Base-by-base conservation (phyloP, 2,888 invertebrate species). In the Trichacis sp. region DNA sequence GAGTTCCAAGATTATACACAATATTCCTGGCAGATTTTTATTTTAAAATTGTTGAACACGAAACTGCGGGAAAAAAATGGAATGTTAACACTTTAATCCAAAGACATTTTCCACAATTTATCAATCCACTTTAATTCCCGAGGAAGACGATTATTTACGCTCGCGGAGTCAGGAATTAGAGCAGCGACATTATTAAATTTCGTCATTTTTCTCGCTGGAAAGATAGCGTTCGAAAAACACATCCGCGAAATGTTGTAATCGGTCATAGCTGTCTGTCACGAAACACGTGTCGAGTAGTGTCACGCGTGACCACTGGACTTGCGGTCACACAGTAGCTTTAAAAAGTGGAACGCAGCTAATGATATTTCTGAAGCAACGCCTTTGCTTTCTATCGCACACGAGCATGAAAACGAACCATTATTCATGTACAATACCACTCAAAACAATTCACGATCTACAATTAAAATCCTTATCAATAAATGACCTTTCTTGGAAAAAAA, bases 321-420 rank as follows among this genome's bases (percentile, higher is more conserved):
- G 42, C 18, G 42, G 18, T 42, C 15, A 42, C n/a, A 42, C 42
- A 9, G 42, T 17, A 42, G 42, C 17, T 14, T 17, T 14, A 42
- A 42, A 18, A 42, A 42, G 18, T 42, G 12, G 42, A 17, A 42
- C 42, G 42, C 15, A 6, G 42, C 18, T 42, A 42, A 42, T 42
- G 42, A 42, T 42, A 42, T 17, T 42, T 42, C 18, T 14, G 14
- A 15, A 42, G 17, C 1, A 42, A 42, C 33, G 9, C 14, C 14
- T 42, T 42, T 18, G 18, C 42, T 42, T 42, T 42, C 42, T 42
- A 42, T 17, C 12, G 42, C 18, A 42, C 18, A 11, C 2, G 12
- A 42, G 11, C 42, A 42, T 33, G 33, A 33, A 33, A 6, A 33
- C n/a, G n/a, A 52, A 42, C 52, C 38, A 52, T 53, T 24, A 24